phyloP scores from a whole-genome alignment of 2,797 vertebrate genomes.

The Amphiprion clarkii region DNA sequence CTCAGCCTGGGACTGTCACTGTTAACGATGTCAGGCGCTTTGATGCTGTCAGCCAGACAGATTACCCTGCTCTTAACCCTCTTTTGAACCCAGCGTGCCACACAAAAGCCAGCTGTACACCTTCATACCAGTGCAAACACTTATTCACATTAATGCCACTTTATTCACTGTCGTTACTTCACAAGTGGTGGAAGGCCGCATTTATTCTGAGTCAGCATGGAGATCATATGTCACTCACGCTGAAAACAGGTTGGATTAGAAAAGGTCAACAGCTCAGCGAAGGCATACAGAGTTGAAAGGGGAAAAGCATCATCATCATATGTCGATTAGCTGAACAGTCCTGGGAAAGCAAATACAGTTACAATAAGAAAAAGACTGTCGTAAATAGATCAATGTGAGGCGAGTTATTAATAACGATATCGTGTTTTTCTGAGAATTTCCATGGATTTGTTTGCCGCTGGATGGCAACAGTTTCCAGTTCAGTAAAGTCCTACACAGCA shows the following conservation, averaged over 20 bases:
- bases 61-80: slow-evolving; percentile 74
- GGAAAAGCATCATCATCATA: slow-evolving; percentile 58
- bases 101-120: slow-evolving; percentile 66
- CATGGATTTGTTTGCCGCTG: neutral
- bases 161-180: slow-evolving; percentile 58
- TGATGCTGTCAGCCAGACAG: slow-evolving; percentile 77
- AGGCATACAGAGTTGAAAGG: slow-evolving; percentile 43
- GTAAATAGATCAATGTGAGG: slow-evolving; percentile 14
- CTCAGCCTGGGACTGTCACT: slow-evolving; percentile 47
- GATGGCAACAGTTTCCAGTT: neutral
- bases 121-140: slow-evolving; percentile 70
- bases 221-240: slow-evolving; percentile 23
- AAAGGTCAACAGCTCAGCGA: slow-evolving; percentile 63
- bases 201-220: slow-evolving; percentile 65
- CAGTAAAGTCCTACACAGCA: neutral
- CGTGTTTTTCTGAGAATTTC: neutral
- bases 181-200: slow-evolving; percentile 49
- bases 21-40: slow-evolving; percentile 67
- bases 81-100: slow-evolving; percentile 68
- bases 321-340: slow-evolving; percentile 59
- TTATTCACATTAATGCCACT: slow-evolving; percentile 68
- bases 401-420: neutral
- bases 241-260: slow-evolving; percentile 61
- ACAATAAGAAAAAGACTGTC: slow-evolving; percentile 25
- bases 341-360: slow-evolving; percentile 74